A percentile compares a stretch with the other conserved stretches of the same genome.
Evolutionary conservation across 2,888 invertebrate genomes (phyloP).

Genomic region (Oscheius myriophilus): DNA sequence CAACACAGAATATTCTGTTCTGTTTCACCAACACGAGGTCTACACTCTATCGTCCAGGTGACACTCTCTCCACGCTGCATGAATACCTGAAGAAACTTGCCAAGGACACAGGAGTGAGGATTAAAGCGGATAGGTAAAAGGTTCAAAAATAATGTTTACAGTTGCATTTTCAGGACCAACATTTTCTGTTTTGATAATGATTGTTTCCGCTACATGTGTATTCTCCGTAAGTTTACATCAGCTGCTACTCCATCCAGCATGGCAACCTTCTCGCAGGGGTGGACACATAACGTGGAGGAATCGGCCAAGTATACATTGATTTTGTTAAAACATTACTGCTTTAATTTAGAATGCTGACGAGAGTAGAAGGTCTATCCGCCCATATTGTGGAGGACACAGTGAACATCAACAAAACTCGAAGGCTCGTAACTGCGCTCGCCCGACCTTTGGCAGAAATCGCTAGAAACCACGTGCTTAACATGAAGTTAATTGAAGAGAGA

Average conservation of each 20-base stretch:
- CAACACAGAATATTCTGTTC: conserved; percentile 1
- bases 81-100: neutral
- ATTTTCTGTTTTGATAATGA: conserved; percentile 22
- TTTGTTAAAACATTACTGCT: neutral
- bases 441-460: conserved; percentile 11
- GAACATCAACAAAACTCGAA: neutral
- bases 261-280: neutral
- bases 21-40: conserved; percentile 1
- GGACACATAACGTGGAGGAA: conserved; percentile 6
- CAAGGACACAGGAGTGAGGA: neutral
- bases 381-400: conserved; percentile 13
- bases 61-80: neutral
- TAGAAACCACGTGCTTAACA: conserved; percentile 6
- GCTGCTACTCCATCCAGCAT: neutral
- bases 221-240: neutral
- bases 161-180: neutral
- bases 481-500: neutral
- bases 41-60: neutral
- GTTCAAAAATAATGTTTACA: too few relatives aligned
- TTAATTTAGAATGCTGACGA: conserved; percentile 4
- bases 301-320: neutral
- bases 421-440: neutral
- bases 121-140: conserved; percentile 2
- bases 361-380: neutral
- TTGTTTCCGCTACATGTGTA: conserved; percentile 12